phyloP scores from a whole-genome alignment of 1,140 invertebrate species.

The Hyposmocoma kahamanoa region DNA sequence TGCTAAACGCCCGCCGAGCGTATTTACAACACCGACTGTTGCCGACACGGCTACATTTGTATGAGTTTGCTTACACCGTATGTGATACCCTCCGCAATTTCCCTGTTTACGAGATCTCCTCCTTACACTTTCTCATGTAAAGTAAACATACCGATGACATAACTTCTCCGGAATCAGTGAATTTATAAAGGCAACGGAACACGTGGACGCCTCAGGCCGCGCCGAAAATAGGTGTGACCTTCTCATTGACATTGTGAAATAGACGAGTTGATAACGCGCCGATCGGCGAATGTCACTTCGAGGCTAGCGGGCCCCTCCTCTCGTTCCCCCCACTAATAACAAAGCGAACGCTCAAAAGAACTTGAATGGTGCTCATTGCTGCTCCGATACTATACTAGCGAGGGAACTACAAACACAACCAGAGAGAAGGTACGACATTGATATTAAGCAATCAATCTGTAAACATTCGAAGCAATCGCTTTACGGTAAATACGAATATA shows the following conservation, averaged over 20 bases:
- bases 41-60: conserved; percentile 63
- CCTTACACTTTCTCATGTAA: no score
- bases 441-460: conserved; percentile 24
- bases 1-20: conserved; percentile 65
- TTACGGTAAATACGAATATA: conserved; percentile 21
- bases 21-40: conserved; percentile 64
- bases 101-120: no score
- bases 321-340: conserved; percentile 38
- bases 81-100: conserved; percentile 21
- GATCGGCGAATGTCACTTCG: conserved; percentile 66
- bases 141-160: no score
- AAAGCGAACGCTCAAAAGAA: conserved; percentile 20
- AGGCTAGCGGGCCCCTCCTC: conserved; percentile 60
- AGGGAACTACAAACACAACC: not conserved
- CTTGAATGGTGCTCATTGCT: conserved; percentile 45
- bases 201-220: conserved; percentile 34
- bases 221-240: conserved; percentile 66
- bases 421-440: not conserved
- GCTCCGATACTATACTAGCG: conserved; percentile 17
- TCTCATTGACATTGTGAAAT: conserved; percentile 74
- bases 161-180: conserved; percentile 6
- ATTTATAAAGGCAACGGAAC: conserved; percentile 17
- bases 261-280: conserved; percentile 67
- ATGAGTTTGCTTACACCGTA: conserved; percentile 30
- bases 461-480: conserved; percentile 24